These are phyloP conservation scores for Akabosia matsudoensis DNA, from an alignment of 1,140 invertebrate species.

Conservation along the genomic window DNA sequence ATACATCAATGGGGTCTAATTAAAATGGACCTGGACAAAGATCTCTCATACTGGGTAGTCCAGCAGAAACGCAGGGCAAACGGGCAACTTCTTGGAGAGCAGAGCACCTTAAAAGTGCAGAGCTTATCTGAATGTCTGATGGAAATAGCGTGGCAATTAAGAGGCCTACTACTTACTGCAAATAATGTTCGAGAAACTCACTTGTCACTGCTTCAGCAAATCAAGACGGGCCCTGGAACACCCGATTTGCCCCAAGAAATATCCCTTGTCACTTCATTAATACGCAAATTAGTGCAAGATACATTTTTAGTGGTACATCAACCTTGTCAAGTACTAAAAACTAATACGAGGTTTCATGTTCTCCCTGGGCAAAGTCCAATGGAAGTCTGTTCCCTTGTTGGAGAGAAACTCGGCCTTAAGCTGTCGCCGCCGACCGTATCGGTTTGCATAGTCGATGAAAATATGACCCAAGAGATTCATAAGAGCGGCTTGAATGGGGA, in stretches of 20 bases:
- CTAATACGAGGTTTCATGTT: conserved; percentile 1
- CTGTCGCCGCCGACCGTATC: background rate
- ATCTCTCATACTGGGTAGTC: background rate
- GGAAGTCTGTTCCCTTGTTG: background rate
- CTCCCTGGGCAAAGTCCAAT: background rate
- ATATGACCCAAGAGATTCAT: background rate
- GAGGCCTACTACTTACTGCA: background rate
- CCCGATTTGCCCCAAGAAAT: background rate
- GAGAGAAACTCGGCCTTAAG: background rate
- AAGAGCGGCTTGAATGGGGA: background rate
- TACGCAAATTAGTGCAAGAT: background rate
- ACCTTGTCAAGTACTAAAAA: conserved; percentile 3
- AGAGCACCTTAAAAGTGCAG: background rate
- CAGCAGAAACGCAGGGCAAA: background rate
- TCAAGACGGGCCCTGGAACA: background rate
- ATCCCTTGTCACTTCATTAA: background rate
- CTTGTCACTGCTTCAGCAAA: background rate
- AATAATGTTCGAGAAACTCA: background rate
- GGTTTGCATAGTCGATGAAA: background rate
- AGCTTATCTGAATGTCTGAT: background rate
- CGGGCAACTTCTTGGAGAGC: background rate
- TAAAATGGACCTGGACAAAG: background rate
- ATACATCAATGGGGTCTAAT: background rate
- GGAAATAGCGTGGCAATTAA: background rate
- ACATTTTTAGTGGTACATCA: background rate